Evolutionary conservation across 2,888 invertebrate species (phyloP).

Genomic region (Heliconius cydno): DNA sequence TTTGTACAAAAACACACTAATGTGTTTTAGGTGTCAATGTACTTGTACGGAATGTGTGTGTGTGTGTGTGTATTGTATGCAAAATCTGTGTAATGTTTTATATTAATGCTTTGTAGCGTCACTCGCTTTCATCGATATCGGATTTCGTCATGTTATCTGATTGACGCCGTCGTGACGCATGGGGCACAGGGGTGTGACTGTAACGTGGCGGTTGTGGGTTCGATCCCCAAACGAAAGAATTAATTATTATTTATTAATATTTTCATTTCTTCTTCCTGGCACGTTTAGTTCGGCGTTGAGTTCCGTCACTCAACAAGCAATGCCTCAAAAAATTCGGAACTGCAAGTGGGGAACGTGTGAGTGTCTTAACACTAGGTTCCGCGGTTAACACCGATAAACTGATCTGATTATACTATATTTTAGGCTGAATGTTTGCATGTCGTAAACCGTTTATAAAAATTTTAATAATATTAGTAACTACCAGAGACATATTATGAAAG

Average conservation of each 20-base stretch:
- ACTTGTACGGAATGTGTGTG: neutral
- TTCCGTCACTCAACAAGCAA: neutral
- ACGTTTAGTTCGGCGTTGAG: neutral
- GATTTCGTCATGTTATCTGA: neutral
- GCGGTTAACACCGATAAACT: too few species aligned
- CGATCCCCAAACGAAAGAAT: neutral
- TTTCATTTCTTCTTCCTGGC: neutral
- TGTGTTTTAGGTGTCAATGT: slow-evolving; percentile 15
- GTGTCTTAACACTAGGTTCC: neutral
- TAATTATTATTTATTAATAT: neutral
- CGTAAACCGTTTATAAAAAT: too few species aligned
- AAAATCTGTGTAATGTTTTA: slow-evolving; percentile 6
- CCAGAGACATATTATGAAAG: too few species aligned
- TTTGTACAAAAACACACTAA: slow-evolving; percentile 1
- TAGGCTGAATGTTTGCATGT: too few species aligned
- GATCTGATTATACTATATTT: too few species aligned
- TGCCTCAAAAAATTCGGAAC: neutral
- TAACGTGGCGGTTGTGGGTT: neutral
- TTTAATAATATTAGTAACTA: too few species aligned
- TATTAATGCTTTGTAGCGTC: neutral
- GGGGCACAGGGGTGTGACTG: neutral
- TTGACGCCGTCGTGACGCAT: neutral
- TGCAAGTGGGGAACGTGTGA: neutral
- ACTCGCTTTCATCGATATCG: slow-evolving; percentile 7
- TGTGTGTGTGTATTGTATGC: slow-evolving; percentile 10